Conservation (phyloP, 1,140 invertebrate species). For the Heterodera schachtii region DNA sequence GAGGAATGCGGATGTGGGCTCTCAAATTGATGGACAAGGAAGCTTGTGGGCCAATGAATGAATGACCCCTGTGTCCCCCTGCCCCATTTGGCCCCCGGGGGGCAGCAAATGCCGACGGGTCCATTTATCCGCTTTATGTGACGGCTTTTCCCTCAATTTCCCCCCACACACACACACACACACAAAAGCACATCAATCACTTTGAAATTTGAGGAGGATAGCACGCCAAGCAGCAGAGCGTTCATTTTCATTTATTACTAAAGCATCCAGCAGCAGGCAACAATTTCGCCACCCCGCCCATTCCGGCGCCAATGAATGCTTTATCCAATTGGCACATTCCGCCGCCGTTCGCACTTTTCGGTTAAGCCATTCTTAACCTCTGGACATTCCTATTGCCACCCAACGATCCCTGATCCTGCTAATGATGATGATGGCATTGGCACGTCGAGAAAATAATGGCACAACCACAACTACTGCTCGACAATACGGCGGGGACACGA, state of each 20-base stretch:
- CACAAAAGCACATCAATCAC: background rate
- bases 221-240: too few relatives aligned
- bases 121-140: background rate
- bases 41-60: background rate
- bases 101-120: background rate
- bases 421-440: background rate
- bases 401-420: too few relatives aligned
- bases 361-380: background rate
- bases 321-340: too few relatives aligned
- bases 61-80: too few relatives aligned
- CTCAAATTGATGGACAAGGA: background rate
- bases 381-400: too few relatives aligned
- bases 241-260: background rate
- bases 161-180: too few relatives aligned
- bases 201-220: background rate
- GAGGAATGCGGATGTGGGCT: background rate
- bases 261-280: background rate
- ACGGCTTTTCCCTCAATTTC: too few relatives aligned
- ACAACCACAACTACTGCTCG: too few relatives aligned
- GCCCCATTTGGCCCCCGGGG: too few relatives aligned
- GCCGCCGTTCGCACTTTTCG: too few relatives aligned
- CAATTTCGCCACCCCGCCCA: background rate
- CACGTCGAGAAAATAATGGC: background rate
- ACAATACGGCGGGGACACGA: background rate
- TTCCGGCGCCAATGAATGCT: background rate